These are phyloP conservation scores for Pandemis corylana DNA, from an alignment of 2,888 invertebrate genomes.

Conservation along the genomic window DNA sequence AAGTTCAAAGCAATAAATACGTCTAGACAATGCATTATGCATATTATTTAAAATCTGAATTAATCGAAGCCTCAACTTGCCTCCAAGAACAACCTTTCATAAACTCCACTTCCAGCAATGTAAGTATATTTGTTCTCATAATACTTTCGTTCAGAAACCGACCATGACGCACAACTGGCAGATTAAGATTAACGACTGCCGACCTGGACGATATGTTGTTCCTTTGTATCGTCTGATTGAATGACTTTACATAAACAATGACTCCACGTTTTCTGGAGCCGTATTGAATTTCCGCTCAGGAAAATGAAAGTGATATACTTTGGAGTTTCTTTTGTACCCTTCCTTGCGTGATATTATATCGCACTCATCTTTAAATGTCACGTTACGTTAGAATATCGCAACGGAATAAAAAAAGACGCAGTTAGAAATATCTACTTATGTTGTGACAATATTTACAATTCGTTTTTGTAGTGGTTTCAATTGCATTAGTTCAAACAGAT, in stretches of 20 bases:
- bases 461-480: not conserved
- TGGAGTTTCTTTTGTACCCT: constrained; percentile 31
- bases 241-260: constrained; percentile 55
- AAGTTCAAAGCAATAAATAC: not conserved
- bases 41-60: not conserved
- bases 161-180: constrained; percentile 42
- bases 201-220: constrained; percentile 43
- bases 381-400: not conserved
- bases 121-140: constrained; percentile 33
- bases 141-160: constrained; percentile 35
- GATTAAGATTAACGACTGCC: constrained; percentile 46
- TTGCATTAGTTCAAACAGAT: too few relatives aligned
- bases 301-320: constrained; percentile 58
- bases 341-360: constrained; percentile 13
- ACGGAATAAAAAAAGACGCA: not conserved
- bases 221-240: constrained; percentile 44
- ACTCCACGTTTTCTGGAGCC: constrained; percentile 62
- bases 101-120: not conserved
- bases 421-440: not conserved
- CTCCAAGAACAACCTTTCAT: not conserved
- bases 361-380: constrained; percentile 8
- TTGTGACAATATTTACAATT: not conserved
- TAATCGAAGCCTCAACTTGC: not conserved
- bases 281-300: constrained; percentile 50
- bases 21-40: not conserved